These are phyloP conservation scores for Malurus alboscapulatus DNA, from an alignment of 2,113 vertebrate species.

Conservation along the genomic window DNA sequence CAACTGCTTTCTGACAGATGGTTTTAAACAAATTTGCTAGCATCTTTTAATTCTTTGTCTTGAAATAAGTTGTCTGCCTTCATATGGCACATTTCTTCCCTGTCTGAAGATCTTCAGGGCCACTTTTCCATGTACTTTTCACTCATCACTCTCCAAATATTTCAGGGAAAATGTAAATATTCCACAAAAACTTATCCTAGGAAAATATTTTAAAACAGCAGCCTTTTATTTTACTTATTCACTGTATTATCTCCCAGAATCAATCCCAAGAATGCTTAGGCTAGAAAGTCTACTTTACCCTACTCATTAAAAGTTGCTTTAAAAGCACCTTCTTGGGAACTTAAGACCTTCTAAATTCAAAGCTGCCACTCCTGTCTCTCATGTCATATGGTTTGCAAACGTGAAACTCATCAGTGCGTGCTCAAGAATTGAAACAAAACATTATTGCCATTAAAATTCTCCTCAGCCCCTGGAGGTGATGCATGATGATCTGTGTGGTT, in stretches of 20 bases:
- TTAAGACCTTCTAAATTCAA: conserved; percentile 41
- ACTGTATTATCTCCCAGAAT: background rate
- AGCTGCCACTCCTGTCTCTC: conserved; percentile 42
- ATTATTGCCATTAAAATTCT: conserved; percentile 59
- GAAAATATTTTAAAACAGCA: background rate
- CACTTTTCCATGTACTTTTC: background rate
- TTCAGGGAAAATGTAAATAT: background rate
- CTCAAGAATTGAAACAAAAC: conserved; percentile 44
- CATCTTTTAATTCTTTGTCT: background rate
- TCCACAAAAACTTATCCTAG: fast-evolving
- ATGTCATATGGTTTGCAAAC: conserved; percentile 49
- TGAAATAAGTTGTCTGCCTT: background rate
- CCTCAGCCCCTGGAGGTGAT: conserved; percentile 48
- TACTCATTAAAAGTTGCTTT: conserved; percentile 52
- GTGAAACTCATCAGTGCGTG: conserved; percentile 50
- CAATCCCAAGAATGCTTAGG: background rate
- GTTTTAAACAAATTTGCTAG: background rate
- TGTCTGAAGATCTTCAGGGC: background rate
- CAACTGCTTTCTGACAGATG: background rate
- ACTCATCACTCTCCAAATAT: background rate
- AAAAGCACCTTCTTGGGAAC: conserved; percentile 36
- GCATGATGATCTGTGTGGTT: conserved; percentile 29
- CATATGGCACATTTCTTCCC: background rate
- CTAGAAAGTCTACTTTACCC: conserved; percentile 26
- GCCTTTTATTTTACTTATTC: background rate